Base-by-base conservation (phyloP, 1,140 invertebrate genomes). In the Dinothrombium tinctorium region DNA sequence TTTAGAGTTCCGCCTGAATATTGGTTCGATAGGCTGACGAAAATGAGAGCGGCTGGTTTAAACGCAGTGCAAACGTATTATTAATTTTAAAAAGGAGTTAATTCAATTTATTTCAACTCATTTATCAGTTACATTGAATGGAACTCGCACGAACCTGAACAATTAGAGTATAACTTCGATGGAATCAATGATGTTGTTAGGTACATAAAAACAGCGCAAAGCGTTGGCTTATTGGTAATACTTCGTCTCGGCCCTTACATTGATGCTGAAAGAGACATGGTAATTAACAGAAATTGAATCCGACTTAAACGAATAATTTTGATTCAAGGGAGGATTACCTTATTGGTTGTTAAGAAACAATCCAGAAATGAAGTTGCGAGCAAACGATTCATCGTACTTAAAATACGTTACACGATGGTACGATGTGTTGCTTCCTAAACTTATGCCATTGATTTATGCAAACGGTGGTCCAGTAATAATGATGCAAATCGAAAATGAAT, bases 191-290 rank as follows among this genome's bases (percentile, higher is more conserved):
- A 65, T 49, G 41, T 65, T 22, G 49, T 50, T 3, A 29, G 43
- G 19, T 66, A 64, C 48, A 44, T 67, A 4, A 40, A 54, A 33
- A 41, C 52, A 15, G 61, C 63, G 5, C 53, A 63, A 44, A 53
- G 62, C 35, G 47, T 53, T 37, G 57, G 53, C 9, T 44, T 67
- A 21, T 46, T 54, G 19, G 63, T 64, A 3, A 52, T 67, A 4
- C 44, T 66, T 0, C 44, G 64, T 40, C 47, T 56, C 33, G 64
- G 64, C 9, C 64, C 65, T 4, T 67, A 64, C 43, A 62, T 64
- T 23, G 61, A 60, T 56, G 64, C 57, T 31, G 64, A 67, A 49
- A 56, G 59, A 54, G 65, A 66, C 37, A 59, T 60, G 55, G 59
- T 31, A n/a, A n/a, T n/a, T n/a, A n/a, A n/a, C n/a, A n/a, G n/a